Conservation (phyloP, 2,888 invertebrate species). For the Eucriotettix oculatus region DNA sequence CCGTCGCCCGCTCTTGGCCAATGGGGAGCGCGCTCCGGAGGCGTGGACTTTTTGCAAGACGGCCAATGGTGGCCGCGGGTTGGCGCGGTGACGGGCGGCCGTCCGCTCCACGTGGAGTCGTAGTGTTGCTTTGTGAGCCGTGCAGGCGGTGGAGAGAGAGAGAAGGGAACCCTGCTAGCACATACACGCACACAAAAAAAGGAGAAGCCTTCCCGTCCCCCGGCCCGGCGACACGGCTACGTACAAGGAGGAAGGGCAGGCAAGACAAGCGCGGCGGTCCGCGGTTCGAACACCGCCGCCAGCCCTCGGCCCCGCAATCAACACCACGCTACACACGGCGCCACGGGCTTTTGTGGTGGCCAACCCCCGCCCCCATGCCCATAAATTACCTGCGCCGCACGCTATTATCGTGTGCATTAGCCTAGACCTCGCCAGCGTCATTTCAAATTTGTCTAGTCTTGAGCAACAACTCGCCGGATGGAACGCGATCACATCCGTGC, state of each 20-base stretch:
- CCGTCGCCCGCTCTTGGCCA: neutral
- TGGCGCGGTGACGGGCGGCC: neutral
- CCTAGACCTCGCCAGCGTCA: neutral
- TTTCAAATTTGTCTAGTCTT: too few relatives aligned
- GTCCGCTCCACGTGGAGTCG: neutral
- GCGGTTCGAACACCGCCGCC: neutral
- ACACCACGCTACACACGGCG: neutral
- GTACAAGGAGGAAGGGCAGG: too few relatives aligned
- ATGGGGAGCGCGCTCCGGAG: neutral
- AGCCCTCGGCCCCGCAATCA: neutral
- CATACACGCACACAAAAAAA: neutral
- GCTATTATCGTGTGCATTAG: neutral
- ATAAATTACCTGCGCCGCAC: neutral
- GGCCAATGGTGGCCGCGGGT: neutral
- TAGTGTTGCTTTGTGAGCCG: neutral
- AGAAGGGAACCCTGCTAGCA: neutral
- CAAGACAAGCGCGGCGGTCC: neutral
- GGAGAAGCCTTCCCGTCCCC: neutral
- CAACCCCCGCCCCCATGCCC: too few relatives aligned
- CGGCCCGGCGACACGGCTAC: too few relatives aligned
- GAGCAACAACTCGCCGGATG: too few relatives aligned
- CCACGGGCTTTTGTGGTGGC: neutral
- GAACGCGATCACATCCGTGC: too few relatives aligned
- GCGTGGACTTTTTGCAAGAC: neutral
- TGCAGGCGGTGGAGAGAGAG: neutral